phyloP scores from a whole-genome alignment of 2,888 invertebrate genomes.

The Chrysodeixis includens region DNA sequence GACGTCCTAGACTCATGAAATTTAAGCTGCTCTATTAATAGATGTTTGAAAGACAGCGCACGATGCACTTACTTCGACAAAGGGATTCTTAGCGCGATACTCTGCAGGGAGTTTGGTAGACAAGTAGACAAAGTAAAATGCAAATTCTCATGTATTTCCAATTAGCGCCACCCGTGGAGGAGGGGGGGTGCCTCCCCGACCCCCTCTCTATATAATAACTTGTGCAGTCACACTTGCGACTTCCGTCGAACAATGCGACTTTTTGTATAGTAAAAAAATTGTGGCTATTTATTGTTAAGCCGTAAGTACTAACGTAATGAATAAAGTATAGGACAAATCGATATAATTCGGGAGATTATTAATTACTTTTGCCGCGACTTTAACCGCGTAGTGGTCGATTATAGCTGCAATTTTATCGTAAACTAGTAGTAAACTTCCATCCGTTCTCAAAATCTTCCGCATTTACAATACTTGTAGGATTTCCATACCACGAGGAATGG shows the following conservation, averaged over 20 bases:
- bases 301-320: neutral
- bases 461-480: too few relatives aligned
- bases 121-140: conserved; percentile 86
- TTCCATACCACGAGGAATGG: too few relatives aligned
- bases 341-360: too few relatives aligned
- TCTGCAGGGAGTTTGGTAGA: conserved; percentile 73
- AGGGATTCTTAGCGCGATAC: conserved; percentile 70
- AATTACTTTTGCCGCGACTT: too few relatives aligned
- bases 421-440: too few relatives aligned
- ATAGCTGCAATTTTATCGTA: too few relatives aligned
- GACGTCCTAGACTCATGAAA: conserved; percentile 21
- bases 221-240: conserved; percentile 27
- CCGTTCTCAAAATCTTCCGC: too few relatives aligned
- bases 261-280: neutral
- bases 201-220: conserved; percentile 62
- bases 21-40: conserved; percentile 43
- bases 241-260: conserved; percentile 22
- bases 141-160: conserved; percentile 87
- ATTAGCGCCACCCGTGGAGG: conserved; percentile 77
- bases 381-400: too few relatives aligned
- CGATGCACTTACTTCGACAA: conserved; percentile 66
- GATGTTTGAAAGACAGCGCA: conserved; percentile 28
- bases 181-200: conserved; percentile 40
- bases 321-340: too few relatives aligned
- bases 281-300: neutral